phyloP scores from a whole-genome alignment of 1,140 invertebrate genomes.

The Medauroidea extradentata region DNA sequence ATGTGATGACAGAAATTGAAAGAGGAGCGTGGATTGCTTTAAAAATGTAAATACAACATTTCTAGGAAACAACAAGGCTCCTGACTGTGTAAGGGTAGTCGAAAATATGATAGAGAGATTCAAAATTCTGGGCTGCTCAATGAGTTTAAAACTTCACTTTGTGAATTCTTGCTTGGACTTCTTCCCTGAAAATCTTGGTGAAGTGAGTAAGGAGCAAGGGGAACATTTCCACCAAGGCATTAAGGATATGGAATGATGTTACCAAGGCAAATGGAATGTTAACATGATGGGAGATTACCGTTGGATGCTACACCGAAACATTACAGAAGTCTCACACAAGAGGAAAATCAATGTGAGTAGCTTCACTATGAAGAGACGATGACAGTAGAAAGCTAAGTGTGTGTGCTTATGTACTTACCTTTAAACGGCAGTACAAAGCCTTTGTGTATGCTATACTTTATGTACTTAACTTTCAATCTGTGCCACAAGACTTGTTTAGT shows the following conservation, averaged over 20 bases:
- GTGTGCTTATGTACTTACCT: too few species aligned
- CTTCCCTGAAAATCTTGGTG: conserved; percentile 34
- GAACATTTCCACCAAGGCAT: conserved; percentile 42
- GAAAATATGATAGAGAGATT: conserved; percentile 28
- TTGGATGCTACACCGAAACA: too few species aligned
- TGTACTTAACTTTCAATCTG: too few species aligned
- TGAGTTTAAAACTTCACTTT: conserved; percentile 40
- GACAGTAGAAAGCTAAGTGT: too few species aligned
- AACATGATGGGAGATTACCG: conserved; percentile 37
- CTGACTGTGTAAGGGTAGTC: conserved; percentile 29
- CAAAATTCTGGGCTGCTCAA: conserved; percentile 29
- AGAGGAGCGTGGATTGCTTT: conserved; percentile 6
- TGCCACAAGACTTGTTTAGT: too few species aligned
- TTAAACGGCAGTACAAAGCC: too few species aligned
- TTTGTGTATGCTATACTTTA: too few species aligned
- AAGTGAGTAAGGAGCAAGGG: conserved; percentile 37
- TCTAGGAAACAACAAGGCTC: conserved; percentile 26
- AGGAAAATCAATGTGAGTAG: background rate
- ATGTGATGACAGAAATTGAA: conserved; percentile 11
- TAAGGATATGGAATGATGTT: conserved; percentile 30
- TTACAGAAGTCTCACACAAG: background rate
- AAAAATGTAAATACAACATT: conserved; percentile 14
- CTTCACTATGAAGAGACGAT: background rate
- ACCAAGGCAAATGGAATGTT: conserved; percentile 32
- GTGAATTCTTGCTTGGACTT: conserved; percentile 40